These are phyloP conservation scores for Glyptemys insculpta DNA, from an alignment of 2,797 vertebrate genomes.

Conservation along the genomic window DNA sequence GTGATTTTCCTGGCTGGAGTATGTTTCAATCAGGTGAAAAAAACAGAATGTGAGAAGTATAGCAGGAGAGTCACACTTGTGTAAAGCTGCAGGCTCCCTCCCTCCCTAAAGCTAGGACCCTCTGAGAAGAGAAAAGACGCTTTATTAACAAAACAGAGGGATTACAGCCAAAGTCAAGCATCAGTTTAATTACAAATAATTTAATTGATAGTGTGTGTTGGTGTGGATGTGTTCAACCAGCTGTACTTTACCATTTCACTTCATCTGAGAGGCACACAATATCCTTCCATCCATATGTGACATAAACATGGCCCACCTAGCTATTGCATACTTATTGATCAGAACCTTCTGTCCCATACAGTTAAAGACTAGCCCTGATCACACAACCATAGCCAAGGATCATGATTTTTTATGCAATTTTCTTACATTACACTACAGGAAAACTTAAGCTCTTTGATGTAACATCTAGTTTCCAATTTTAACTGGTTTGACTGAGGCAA, in stretches of 20 bases:
- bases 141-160: background rate
- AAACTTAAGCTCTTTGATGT: constrained; percentile 30
- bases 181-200: background rate
- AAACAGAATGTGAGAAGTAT: background rate
- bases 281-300: background rate
- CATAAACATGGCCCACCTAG: background rate
- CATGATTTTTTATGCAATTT: constrained; percentile 28
- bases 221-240: background rate
- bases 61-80: background rate
- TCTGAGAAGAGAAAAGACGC: background rate
- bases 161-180: background rate
- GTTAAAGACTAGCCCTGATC: background rate
- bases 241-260: accelerated
- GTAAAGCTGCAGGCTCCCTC: background rate
- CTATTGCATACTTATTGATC: constrained; percentile 58
- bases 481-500: constrained; percentile 58
- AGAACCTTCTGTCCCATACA: constrained; percentile 20
- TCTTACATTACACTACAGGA: constrained; percentile 23
- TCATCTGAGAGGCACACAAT: background rate
- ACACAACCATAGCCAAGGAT: constrained; percentile 1
- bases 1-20: background rate
- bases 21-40: background rate
- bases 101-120: background rate
- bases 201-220: background rate
- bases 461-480: constrained; percentile 69